Base-by-base conservation (phyloP, 2,888 invertebrate genomes). In the Noctuana brunneofusca region DNA sequence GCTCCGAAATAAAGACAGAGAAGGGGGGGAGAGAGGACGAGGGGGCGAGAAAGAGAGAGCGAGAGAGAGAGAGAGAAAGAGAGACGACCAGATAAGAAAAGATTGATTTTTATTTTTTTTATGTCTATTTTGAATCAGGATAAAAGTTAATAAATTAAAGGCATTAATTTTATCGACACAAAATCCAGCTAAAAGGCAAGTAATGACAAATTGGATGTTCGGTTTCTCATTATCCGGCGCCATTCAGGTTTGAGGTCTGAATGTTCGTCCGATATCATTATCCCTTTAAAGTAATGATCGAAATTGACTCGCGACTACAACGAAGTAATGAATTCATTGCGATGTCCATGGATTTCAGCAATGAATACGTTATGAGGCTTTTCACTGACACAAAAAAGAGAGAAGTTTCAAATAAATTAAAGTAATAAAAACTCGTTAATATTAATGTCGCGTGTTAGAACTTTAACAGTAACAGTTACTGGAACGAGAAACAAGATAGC, bases 141-240 rank as follows among this genome's bases (percentile, higher is more conserved):
- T 3, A 20, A 8, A 20, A 46, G 12, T 46, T 20, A 46, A 46
- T 46, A 11, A 20, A 11, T 11, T 46, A 18, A 20, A 46, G 20
- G 20, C 9, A 46, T 20, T 11, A 20, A 20, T 12, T 46, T 46
- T 20, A 46, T 14, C 20, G 32, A 20, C 35, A 35, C 32, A 20
- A 16, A 32, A 8, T 8, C 30, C 35, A 18, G 35, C 14, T 16
- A 53, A n/a, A 35, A 49, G 32, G 53, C 18, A 18, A 11, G 16
- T 35, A 53, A 53, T 53, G 53, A 53, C 53, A 35, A 53, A 53
- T 53, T 53, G 53, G 53, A 11, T 30, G 18, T n/a, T 53, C 18
- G 43, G 4, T 6, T 20, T 20, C 18, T 35, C 53, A 53, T 53
- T 53, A 53, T 35, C 18, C 53, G 18, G 14, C 32, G 53, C 53